Evolutionary conservation across 2,797 vertebrate genomes (phyloP), one percentile per base, ranked within the genome.

Genomic region (Xiphophorus birchmanni): DNA sequence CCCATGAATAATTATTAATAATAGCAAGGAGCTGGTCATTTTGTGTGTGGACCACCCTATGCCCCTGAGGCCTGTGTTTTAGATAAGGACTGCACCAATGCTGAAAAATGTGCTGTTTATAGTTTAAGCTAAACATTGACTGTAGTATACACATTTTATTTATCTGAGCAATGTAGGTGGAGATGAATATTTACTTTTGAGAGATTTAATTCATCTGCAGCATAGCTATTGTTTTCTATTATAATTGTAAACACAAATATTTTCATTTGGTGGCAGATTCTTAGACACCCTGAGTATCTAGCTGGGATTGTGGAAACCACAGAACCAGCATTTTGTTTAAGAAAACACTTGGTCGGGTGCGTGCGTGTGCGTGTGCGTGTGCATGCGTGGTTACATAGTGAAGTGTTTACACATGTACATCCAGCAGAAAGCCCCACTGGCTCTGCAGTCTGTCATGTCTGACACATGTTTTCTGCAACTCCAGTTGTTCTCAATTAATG

Each of bases 401-500:
- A 76, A 81, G 78, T 78, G 78, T 76, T 76, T 77, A 75, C 29
- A 23, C 0, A n/a, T 83, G 67, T 79, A 67, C 18, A n/a, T 50
- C 17, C 71, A 17, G 47, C n/a, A 78, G 63, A 74, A 82, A 82
- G 32, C 13, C 5, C 65, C 69, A 35, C 56, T 40, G 50, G 67
- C 81, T 80, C 52, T 74, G 74, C 80, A 76, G 71, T 75, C 77
- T 82, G 78, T 85, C 81, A 75, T 75, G 69, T 87, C 45, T 23
- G 77, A 90, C 88, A 87, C 69, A 80, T 90, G 88, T 89, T 88
- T 76, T 76, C 76, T 69, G 45, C 37, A 81, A 89, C 85, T 86
- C 84, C 87, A 76, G 80, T 80, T 86, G 87, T 85, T 90, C 60
- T 78, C 75, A 80, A 87, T 90, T 87, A 89, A 88, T 82, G 73